A percentile compares a stretch with the other conserved stretches of the same genome.
These are phyloP conservation scores for Leptopilina drosophilae DNA, from an alignment of 2,888 invertebrate species.

Conservation along the genomic window DNA sequence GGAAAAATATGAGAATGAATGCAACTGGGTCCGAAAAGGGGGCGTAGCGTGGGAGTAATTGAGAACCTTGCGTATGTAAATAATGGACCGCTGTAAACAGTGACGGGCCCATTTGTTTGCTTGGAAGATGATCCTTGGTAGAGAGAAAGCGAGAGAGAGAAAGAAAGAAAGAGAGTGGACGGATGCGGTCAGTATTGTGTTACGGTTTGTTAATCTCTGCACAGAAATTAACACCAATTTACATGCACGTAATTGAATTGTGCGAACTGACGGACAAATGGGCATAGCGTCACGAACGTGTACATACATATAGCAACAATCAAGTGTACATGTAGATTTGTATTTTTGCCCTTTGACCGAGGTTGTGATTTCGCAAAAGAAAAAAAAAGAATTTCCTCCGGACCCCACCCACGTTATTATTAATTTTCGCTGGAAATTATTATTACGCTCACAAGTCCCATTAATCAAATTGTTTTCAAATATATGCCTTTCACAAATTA, in stretches of 20 bases:
- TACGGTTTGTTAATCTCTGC: conserved; percentile 5
- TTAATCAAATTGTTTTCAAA: conserved; percentile 23
- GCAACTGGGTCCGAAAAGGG: neutral
- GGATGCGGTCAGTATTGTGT: conserved; percentile 3
- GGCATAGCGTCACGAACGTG: neutral
- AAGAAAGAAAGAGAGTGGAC: neutral
- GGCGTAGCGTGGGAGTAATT: conserved; percentile 24
- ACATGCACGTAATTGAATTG: conserved; percentile 31
- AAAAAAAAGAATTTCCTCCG: neutral
- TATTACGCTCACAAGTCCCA: neutral
- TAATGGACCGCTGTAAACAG: conserved; percentile 26
- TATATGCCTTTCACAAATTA: no score
- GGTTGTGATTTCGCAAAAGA: neutral
- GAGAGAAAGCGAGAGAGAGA: no score
- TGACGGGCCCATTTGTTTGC: conserved; percentile 27
- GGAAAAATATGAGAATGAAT: no score
- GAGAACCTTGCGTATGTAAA: conserved; percentile 29
- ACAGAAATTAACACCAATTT: conserved; percentile 36
- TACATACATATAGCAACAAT: neutral
- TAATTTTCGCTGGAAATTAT: conserved; percentile 1
- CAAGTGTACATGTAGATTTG: no score
- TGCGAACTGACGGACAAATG: conserved; percentile 7
- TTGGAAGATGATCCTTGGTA: conserved; percentile 22
- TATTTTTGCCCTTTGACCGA: neutral
- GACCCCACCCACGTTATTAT: conserved; percentile 1